Evolutionary conservation across 2,797 vertebrate species (phyloP).

Genomic region (Rhadinocentrus ornatus): DNA sequence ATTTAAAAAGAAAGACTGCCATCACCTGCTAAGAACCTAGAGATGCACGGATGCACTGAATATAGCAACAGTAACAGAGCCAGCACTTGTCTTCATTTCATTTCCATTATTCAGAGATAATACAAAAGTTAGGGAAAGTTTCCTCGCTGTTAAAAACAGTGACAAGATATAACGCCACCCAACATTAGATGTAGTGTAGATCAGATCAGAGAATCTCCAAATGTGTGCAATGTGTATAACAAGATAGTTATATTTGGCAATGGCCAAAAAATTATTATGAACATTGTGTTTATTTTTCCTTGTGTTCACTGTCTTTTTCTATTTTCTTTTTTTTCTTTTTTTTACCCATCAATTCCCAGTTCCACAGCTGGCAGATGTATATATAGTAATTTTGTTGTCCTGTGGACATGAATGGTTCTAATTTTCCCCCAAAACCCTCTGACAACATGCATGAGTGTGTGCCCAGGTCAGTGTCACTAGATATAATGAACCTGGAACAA

Average conservation of each 20-base stretch:
- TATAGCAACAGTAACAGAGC: conserved; percentile 43
- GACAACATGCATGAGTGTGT: neutral
- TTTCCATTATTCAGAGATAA: conserved; percentile 29
- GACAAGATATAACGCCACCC: conserved; percentile 20
- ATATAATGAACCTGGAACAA: neutral
- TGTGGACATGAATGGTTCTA: neutral
- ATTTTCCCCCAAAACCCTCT: no score
- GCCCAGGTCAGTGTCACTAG: neutral
- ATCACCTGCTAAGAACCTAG: conserved; percentile 28
- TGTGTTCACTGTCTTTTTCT: no score
- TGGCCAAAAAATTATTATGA: no score
- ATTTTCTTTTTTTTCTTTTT: no score
- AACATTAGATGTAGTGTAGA: conserved; percentile 4
- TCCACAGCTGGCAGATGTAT: neutral
- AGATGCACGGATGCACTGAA: conserved; percentile 39
- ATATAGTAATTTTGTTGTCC: neutral
- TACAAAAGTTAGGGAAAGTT: conserved; percentile 15
- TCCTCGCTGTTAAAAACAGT: conserved; percentile 14
- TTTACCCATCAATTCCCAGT: neutral
- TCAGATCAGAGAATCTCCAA: conserved; percentile 5
- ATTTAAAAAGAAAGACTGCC: conserved; percentile 42
- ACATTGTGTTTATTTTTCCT: neutral
- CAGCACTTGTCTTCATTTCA: conserved; percentile 17
- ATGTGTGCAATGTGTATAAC: neutral
- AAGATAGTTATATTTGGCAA: neutral